Evolutionary conservation across 2,888 invertebrate species (phyloP), one percentile per base, ranked within the genome.

Genomic region (Sympetrum striolatum): DNA sequence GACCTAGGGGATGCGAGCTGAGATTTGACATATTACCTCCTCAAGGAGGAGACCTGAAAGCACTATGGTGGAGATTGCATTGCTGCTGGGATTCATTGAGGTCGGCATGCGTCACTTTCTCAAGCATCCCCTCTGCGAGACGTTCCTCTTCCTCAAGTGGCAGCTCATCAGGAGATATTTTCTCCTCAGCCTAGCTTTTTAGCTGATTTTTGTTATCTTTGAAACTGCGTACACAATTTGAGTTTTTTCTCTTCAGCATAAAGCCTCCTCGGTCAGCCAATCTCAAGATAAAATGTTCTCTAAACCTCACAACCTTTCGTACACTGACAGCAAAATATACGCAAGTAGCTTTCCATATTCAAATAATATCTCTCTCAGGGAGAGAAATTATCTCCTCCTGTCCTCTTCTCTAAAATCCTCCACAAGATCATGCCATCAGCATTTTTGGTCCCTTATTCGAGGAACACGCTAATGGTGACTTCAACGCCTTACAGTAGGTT

Each of bases 1-100:
- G 98, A 98, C 93, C 94, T 98, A 44, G 97, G 97, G 0, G 98
- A 98, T 98, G 98, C 92, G 97, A 98, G 93, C 95, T 98, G 3
- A 96, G 96, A 93, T 93, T 96, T 90, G 96, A 96, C 93, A 93
- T n/a, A 0, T 91, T 92, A 14, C 92, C 92, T 10, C 86, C 60
- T 22, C n/a, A 22, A 2, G 35, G 37, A 12, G 37, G 58, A 18
- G 22, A 22, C 12, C 2, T 22, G 35, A 18, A 18, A 37, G 4
- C 6, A 94, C 95, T 91, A 92, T 96, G 80, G 96, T 96, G 8
- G 97, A 97, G 93, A 96, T 96, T 0, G 96, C 96, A 92, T 94
- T 97, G 35, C 93, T 97, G 35, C 93, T 97, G 58, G 95, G 96
- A 79, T 96, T 97, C 92, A 96, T 97, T 90, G 97, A 97, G 95